Evolutionary conservation across 2,113 vertebrate species (phyloP).

Genomic region (Ictidomys tridecemlineatus): DNA sequence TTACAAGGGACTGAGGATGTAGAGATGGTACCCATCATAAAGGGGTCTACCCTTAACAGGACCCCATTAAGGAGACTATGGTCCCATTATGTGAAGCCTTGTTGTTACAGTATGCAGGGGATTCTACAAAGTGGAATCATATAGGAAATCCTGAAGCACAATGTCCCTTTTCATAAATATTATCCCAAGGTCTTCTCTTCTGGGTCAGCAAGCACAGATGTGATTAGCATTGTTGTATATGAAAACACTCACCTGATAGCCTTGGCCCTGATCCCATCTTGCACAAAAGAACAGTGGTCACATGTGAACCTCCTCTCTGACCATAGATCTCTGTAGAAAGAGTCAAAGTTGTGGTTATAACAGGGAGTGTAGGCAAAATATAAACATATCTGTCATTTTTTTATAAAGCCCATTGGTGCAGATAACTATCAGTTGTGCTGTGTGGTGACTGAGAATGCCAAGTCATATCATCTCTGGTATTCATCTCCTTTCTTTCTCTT

Average conservation of each 20-base stretch:
- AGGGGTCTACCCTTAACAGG: background rate
- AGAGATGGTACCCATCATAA: background rate
- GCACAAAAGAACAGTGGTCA: background rate
- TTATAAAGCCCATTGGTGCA: background rate
- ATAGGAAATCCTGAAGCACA: background rate
- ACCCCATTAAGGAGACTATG: background rate
- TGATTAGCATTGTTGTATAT: background rate
- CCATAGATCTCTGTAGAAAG: background rate
- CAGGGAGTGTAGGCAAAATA: background rate
- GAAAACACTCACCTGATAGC: background rate
- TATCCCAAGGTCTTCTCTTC: background rate
- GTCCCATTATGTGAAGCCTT: background rate
- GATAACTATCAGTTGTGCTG: background rate
- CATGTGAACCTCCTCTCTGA: background rate
- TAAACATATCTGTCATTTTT: background rate
- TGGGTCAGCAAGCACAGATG: background rate
- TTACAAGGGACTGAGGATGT: background rate
- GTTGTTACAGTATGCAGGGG: background rate
- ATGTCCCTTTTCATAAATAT: background rate
- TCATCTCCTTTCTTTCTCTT: background rate
- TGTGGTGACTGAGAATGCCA: background rate
- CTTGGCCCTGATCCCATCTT: background rate
- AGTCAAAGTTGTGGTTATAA: background rate
- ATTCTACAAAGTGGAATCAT: background rate
- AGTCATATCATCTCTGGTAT: background rate